Base-by-base conservation (phyloP, 2,888 invertebrate genomes). In the Dasypogon diadema region DNA sequence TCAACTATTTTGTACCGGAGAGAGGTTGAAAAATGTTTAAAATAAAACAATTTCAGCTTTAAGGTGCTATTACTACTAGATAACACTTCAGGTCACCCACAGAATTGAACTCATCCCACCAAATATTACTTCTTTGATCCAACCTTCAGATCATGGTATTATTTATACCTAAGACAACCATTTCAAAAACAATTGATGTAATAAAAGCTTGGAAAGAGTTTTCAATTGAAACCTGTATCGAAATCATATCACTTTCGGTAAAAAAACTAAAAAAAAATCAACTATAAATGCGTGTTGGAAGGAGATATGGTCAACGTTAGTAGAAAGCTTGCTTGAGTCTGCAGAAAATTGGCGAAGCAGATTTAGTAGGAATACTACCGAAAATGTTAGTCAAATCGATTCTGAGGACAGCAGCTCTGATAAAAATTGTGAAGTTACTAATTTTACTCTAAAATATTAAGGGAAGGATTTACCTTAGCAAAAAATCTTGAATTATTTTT, bases 141-240 rank as follows among this genome's bases (percentile, higher is more conserved):
- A n/a, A n/a, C n/a, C n/a, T n/a, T n/a, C n/a, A 37, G 54, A 63
- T 22, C 68, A 75, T 37, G 55, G 54, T 2, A 63, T 75, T 6
- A 63, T 75, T 14, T 18, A 55, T 14, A 73, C 56, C 22, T 73
- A 54, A 76, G 74, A 63, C 73, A 56, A 74, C 74, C 24, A 63
- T 63, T 42, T 76, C 58, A 76, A 56, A 56, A 55, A 76, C 72
- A 72, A 60, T 72, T 56, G 72, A 48, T 56, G 72, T 76, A 51
- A 75, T 63, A 60, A n/a, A 75, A 63, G 60, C 63, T 26, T 74
- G 48, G 74, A 74, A 60, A 24, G 26, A 75, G 18, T 65, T 75
- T 21, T 63, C 63, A 65, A 65, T 63, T 63, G 14, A 16, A 63
- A 63, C 46, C 21, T 54, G 54, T 18, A 1, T 1, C 34, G 34